Conservation (phyloP, 1,140 invertebrate species). For the Wiebesia pumilae region DNA sequence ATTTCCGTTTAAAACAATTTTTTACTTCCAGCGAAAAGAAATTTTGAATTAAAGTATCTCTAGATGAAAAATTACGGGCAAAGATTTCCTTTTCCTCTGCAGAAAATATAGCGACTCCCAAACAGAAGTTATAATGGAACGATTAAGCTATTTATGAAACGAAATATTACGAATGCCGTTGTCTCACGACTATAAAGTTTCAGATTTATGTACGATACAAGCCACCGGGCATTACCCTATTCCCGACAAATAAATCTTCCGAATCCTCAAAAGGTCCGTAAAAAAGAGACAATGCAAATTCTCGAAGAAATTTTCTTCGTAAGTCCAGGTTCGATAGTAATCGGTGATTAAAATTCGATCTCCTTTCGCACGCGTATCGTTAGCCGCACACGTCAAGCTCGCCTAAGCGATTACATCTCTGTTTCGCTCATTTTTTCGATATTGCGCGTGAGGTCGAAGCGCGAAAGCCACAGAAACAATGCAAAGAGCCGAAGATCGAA, state of each 20-base stretch:
- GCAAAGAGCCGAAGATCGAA: not conserved
- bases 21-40: not conserved
- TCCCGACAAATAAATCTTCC: conserved; percentile 1
- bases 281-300: not conserved
- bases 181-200: conserved; percentile 6
- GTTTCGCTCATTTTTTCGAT: not conserved
- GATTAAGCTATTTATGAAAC: not conserved
- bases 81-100: not conserved
- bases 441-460: not conserved
- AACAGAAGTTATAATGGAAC: conserved; percentile 18
- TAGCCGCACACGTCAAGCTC: not conserved
- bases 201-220: not conserved
- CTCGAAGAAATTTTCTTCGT: not conserved
- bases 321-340: not conserved
- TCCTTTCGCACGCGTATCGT: not conserved
- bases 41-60: conserved; percentile 14
- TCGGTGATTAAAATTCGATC: not conserved
- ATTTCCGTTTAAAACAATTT: not conserved
- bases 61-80: not conserved
- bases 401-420: not conserved
- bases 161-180: conserved; percentile 18
- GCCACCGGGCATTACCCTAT: not conserved
- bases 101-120: conserved; percentile 8
- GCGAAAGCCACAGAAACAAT: conserved; percentile 5
- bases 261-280: not conserved